Conservation (phyloP, 1,140 invertebrate species). For the Drosophila dunni region DNA sequence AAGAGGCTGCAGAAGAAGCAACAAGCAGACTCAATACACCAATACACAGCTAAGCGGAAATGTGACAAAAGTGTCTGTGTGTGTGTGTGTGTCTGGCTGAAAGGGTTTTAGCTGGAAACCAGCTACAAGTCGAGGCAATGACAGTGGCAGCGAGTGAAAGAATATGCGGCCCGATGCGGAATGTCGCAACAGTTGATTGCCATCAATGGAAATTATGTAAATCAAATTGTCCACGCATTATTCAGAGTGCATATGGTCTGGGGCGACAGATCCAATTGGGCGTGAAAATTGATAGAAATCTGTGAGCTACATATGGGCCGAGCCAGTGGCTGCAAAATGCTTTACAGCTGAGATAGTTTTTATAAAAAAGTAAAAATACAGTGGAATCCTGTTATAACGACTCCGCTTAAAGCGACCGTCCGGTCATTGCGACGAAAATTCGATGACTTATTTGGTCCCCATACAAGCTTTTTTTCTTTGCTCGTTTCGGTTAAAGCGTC, state of each 20-base stretch:
- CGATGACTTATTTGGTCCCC: no score
- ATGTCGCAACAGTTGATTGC: slow-evolving; percentile 72
- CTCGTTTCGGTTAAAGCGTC: no score
- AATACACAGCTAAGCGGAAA: slow-evolving; percentile 58
- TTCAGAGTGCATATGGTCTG: slow-evolving; percentile 50
- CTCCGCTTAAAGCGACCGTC: no score
- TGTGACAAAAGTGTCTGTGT: slow-evolving; percentile 61
- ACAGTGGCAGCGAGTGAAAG: background rate
- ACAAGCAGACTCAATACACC: slow-evolving; percentile 14
- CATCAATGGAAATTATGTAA: slow-evolving; percentile 73
- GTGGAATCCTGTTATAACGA: no score
- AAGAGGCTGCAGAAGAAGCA: background rate
- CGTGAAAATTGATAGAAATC: slow-evolving; percentile 45
- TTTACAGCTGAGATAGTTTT: background rate
- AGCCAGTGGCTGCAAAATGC: background rate
- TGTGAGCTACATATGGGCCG: background rate
- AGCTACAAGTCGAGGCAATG: background rate
- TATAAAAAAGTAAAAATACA: no score
- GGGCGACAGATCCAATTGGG: slow-evolving; percentile 53
- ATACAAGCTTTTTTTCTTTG: no score
- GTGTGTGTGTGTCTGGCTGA: slow-evolving; percentile 41
- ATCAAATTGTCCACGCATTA: slow-evolving; percentile 70
- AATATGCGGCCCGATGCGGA: background rate
- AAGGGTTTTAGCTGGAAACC: slow-evolving; percentile 35
- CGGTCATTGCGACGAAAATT: no score